Evolutionary conservation across 1,140 invertebrate genomes (phyloP).

Genomic region (Bombyx mandarina): DNA sequence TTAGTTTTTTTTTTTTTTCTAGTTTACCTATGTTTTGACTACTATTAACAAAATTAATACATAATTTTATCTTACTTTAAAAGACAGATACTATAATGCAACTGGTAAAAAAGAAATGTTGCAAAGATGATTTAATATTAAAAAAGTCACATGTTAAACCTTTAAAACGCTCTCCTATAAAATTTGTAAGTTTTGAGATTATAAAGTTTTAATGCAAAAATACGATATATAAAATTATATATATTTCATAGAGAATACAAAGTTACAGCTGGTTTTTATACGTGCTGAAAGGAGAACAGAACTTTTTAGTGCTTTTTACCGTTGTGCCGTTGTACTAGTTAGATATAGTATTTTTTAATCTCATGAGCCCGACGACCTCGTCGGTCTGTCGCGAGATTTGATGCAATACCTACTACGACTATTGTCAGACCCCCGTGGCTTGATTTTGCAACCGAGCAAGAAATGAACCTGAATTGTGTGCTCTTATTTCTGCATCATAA

Average conservation of each 20-base stretch:
- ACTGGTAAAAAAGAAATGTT: too few species aligned
- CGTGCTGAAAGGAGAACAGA: not conserved
- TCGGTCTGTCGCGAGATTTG: slow-evolving; percentile 18
- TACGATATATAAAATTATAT: too few species aligned
- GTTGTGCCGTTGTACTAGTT: slow-evolving; percentile 18
- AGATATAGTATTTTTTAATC: slow-evolving; percentile 19
- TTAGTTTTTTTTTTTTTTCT: too few species aligned
- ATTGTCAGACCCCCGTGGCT: slow-evolving; percentile 19
- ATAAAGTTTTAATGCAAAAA: too few species aligned
- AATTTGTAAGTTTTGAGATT: too few species aligned
- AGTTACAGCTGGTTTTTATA: slow-evolving; percentile 12
- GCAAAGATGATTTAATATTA: too few species aligned
- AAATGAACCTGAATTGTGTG: slow-evolving; percentile 16
- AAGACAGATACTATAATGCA: too few species aligned
- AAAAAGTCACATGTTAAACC: too few species aligned
- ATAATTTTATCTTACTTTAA: too few species aligned
- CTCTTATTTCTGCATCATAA: slow-evolving; percentile 8
- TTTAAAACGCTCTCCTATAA: too few species aligned
- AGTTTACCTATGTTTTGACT: too few species aligned
- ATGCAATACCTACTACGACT: slow-evolving; percentile 19
- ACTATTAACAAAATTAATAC: too few species aligned
- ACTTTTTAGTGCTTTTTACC: slow-evolving; percentile 19
- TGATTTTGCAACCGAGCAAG: slow-evolving; percentile 17
- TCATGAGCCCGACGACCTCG: slow-evolving; percentile 22
- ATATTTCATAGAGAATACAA: not conserved